Evolutionary conservation across 2,888 invertebrate species (phyloP).

Genomic region (Drosophila yooni): DNA sequence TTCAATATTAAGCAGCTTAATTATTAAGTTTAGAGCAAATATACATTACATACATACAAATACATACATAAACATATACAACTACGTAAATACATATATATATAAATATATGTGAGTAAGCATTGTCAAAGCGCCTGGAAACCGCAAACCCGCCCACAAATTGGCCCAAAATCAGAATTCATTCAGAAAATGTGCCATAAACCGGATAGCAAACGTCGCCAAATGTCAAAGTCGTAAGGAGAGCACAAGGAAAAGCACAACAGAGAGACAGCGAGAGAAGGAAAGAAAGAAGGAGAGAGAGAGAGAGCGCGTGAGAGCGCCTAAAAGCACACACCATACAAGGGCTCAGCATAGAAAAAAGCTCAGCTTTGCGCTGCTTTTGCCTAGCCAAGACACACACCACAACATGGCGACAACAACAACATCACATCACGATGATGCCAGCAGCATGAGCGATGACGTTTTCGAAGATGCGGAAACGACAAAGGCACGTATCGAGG

Average conservation of each 20-base stretch:
- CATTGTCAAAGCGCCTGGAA: conserved; percentile 30
- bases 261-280: conserved; percentile 12
- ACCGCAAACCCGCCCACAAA: conserved; percentile 33
- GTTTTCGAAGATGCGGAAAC: conserved; percentile 90
- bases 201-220: conserved; percentile 62
- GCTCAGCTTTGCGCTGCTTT: conserved; percentile 41
- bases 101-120: conserved; percentile 26
- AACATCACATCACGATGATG: conserved; percentile 87
- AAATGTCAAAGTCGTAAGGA: conserved; percentile 79
- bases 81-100: conserved; percentile 19
- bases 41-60: conserved; percentile 29
- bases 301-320: conserved; percentile 33
- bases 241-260: conserved; percentile 40
- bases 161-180: conserved; percentile 61
- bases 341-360: conserved; percentile 40
- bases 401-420: conserved; percentile 38
- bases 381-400: conserved; percentile 64
- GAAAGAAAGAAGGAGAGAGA: not conserved
- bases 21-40: conserved; percentile 48
- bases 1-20: conserved; percentile 61
- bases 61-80: conserved; percentile 33
- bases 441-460: conserved; percentile 90
- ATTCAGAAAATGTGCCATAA: conserved; percentile 79
- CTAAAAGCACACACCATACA: conserved; percentile 44
- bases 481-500: conserved; percentile 82